Conservation (phyloP, 2,888 invertebrate species). For the Megastigmus dorsalis region DNA sequence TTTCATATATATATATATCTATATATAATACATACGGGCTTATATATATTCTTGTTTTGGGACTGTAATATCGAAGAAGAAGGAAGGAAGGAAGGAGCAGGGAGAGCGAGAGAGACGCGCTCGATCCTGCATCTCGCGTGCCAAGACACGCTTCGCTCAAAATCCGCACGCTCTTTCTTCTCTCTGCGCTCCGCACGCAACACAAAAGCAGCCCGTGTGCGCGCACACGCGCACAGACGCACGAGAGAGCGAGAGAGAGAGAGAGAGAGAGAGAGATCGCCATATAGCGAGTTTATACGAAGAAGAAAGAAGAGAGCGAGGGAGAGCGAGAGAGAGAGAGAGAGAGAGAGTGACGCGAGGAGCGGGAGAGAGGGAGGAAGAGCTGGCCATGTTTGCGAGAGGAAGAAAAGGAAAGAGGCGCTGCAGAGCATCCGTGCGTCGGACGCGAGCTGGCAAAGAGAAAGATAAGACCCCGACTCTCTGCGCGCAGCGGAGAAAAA, state of each 20-base stretch:
- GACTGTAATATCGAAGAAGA: too few species aligned
- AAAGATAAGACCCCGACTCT: conserved; percentile 44
- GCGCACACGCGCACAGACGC: not conserved
- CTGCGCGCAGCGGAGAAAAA: too few species aligned
- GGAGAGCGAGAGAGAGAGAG: conserved; percentile 44
- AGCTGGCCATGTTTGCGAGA: conserved; percentile 15
- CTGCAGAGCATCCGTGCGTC: not conserved
- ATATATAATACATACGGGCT: too few species aligned
- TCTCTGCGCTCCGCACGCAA: conserved; percentile 49
- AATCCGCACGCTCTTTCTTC: conserved; percentile 57
- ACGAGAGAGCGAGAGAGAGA: too few species aligned
- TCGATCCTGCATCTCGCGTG: conserved; percentile 68
- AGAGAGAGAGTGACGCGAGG: too few species aligned
- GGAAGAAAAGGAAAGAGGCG: conserved; percentile 39
- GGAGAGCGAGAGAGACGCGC: conserved; percentile 57
- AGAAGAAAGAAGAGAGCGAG: conserved; percentile 58
- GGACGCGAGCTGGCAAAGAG: conserved; percentile 25
- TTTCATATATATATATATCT: too few species aligned
- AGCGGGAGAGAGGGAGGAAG: conserved; percentile 3
- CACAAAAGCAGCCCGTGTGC: not conserved
- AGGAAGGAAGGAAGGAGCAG: conserved; percentile 37
- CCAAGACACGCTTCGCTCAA: conserved; percentile 69
- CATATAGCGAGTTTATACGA: too few species aligned
- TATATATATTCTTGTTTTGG: too few species aligned
- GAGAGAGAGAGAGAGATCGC: conserved; percentile 44